Evolutionary conservation across 2,888 invertebrate species (phyloP), one percentile per base, ranked within the genome.

Genomic region (Ophion slaviceki): DNA sequence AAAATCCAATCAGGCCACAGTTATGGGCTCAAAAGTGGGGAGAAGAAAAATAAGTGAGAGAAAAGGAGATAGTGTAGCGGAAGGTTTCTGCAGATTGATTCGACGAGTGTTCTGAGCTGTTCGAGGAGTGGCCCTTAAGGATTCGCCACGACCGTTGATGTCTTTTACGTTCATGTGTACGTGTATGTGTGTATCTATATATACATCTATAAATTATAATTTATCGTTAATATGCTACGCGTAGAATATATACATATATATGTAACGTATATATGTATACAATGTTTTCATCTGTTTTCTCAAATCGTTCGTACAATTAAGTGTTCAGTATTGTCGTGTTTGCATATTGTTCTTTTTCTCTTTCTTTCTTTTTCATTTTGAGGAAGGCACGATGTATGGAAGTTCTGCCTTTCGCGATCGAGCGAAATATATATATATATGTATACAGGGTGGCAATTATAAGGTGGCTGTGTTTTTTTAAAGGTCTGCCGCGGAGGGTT

Each of bases 301-400:
- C 71, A 76, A 82, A 81, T 85, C 74, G 61, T 86, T 87, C 71
- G 71, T 85, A 85, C 62, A 72, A 80, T 85, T 86, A 82, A 84
- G 81, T 80, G 74, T 72, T 88, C 86, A 89, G 89, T 93, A 92
- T 93, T 92, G 93, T 93, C 93, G 87, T 91, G 80, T 88, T 91
- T 90, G 89, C 32, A 85, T 85, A 84, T 85, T 85, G 68, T 85
- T 71, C 62, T 57, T 76, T 66, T 59, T 66, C 53, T 45, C 71
- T 77, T n/a, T 36, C 64, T 74, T 62, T 40, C 59, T 70, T 32
- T 62, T n/a, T 80, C 71, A 89, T 84, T 86, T 89, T 85, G 80
- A 87, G 88, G 88, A 93, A 93, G 93, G 91, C 92, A 92, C 92
- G 91, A 91, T 90, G 91, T 89, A 91, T 92, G 92, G 92, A 92